A percentile compares a stretch with the other conserved stretches of the same genome.
phyloP scores from a whole-genome alignment of 2,797 vertebrate species.

The Platyrinchus mystaceus region DNA sequence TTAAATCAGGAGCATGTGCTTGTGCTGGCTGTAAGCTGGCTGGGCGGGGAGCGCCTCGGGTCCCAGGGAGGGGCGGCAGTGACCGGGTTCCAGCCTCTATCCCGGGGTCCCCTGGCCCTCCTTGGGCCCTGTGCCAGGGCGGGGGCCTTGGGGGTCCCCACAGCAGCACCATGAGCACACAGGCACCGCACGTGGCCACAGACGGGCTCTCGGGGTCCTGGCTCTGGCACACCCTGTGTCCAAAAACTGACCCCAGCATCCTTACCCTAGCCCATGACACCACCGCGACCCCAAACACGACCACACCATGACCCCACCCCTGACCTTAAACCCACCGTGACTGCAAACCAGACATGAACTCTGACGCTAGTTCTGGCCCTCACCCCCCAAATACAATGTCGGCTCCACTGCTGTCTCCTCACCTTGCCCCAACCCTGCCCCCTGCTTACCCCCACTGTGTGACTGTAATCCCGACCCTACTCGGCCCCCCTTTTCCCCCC shows the following conservation, averaged over 20 bases:
- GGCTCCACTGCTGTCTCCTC: not conserved
- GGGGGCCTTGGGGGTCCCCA: accelerated
- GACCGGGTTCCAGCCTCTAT: not conserved
- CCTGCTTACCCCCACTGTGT: not conserved
- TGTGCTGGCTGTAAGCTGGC: not conserved
- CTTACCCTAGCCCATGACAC: not conserved
- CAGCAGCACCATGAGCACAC: not conserved
- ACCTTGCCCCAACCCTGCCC: not conserved
- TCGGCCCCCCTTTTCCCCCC: accelerated
- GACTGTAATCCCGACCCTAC: not conserved
- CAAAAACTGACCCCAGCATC: not conserved
- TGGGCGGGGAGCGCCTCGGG: accelerated
- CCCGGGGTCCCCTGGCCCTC: accelerated
- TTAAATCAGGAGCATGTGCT: not conserved
- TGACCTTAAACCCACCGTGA: no score
- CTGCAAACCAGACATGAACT: not conserved
- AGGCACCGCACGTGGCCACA: not conserved
- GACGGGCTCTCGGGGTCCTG: not conserved
- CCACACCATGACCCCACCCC: not conserved
- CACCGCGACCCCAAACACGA: not conserved
- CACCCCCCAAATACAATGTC: accelerated
- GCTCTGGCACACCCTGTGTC: not conserved
- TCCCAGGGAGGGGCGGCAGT: not conserved
- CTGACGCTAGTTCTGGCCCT: not conserved
- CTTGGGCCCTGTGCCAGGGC: accelerated